Percentiles rank a stretch among this genome's conserved stretches.
Conservation (phyloP, 64 coral and sea anemone species). For the Montipora capricornis region DNA sequence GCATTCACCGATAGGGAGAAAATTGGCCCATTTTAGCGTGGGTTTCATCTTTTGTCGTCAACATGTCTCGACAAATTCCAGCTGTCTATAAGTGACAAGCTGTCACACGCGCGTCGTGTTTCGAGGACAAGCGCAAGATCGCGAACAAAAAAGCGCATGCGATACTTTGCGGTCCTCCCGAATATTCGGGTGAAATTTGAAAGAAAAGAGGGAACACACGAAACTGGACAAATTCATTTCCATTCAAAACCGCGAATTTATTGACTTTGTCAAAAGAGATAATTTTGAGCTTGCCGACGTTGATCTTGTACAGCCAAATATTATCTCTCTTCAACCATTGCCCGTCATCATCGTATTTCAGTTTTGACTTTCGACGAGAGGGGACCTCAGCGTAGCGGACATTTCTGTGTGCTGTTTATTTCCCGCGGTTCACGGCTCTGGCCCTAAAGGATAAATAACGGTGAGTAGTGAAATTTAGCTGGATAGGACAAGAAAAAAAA, state of each 20-base stretch:
- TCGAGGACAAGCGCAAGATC: too few species aligned
- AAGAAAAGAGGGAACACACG: too few species aligned
- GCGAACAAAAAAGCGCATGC: too few species aligned
- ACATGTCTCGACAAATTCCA: too few species aligned
- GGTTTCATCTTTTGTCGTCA: too few species aligned
- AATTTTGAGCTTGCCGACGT: background rate
- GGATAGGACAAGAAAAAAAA: background rate
- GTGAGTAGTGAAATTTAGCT: background rate
- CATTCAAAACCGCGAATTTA: background rate
- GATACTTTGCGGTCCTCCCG: too few species aligned
- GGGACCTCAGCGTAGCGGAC: background rate
- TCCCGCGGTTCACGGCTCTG: background rate
- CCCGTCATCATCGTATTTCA: constrained; percentile 37
- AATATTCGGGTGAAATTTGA: too few species aligned
- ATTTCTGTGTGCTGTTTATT: background rate
- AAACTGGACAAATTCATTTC: too few species aligned
- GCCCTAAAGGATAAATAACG: background rate
- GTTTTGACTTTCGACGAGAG: background rate
- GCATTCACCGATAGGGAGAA: too few species aligned
- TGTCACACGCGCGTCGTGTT: too few species aligned
- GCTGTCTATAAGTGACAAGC: too few species aligned
- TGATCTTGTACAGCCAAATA: background rate
- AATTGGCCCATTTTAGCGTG: too few species aligned
- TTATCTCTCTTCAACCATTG: background rate
- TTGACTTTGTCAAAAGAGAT: background rate